These are phyloP conservation scores for Geotrupes spiniger DNA, from an alignment of 2,888 invertebrate species.

Conservation along the genomic window DNA sequence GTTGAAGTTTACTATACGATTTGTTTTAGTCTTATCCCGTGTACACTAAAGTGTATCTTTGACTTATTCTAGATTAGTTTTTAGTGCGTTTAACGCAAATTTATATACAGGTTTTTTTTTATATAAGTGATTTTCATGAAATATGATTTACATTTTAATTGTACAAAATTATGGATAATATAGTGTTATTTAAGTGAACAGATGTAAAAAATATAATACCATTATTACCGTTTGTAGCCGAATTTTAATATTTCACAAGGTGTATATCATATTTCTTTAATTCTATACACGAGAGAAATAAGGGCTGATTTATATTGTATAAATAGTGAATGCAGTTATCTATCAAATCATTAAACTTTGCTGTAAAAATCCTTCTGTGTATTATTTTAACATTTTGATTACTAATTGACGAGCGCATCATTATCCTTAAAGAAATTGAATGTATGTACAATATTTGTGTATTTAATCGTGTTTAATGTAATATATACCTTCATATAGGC, in stretches of 20 bases:
- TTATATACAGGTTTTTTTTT: no score
- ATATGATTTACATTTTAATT: slow-evolving; percentile 39
- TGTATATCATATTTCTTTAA: slow-evolving; percentile 46
- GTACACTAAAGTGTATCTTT: slow-evolving; percentile 38
- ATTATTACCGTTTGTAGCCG: slow-evolving; percentile 7
- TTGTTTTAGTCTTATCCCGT: slow-evolving; percentile 25
- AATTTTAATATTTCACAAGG: slow-evolving; percentile 9
- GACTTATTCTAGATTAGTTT: slow-evolving; percentile 28
- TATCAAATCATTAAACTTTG: slow-evolving; percentile 30
- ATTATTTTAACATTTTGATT: slow-evolving; percentile 27
- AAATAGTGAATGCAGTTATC: slow-evolving; percentile 32
- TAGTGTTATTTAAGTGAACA: slow-evolving; percentile 15
- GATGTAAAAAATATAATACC: slow-evolving; percentile 7
- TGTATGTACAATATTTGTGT: slow-evolving; percentile 8
- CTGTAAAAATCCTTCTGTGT: slow-evolving; percentile 27
- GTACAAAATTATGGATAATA: slow-evolving; percentile 13
- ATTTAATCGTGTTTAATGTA: slow-evolving; percentile 7
- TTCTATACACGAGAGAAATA: slow-evolving; percentile 48
- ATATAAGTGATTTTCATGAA: slow-evolving; percentile 37
- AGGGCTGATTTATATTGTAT: slow-evolving; percentile 49
- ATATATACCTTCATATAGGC: slow-evolving; percentile 10
- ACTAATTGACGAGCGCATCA: slow-evolving; percentile 12
- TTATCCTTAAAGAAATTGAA: slow-evolving; percentile 27
- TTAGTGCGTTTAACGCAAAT: slow-evolving; percentile 37
- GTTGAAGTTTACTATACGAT: slow-evolving; percentile 28